These are phyloP conservation scores for Atethmia centrago DNA, from an alignment of 2,888 invertebrate genomes.

Conservation along the genomic window DNA sequence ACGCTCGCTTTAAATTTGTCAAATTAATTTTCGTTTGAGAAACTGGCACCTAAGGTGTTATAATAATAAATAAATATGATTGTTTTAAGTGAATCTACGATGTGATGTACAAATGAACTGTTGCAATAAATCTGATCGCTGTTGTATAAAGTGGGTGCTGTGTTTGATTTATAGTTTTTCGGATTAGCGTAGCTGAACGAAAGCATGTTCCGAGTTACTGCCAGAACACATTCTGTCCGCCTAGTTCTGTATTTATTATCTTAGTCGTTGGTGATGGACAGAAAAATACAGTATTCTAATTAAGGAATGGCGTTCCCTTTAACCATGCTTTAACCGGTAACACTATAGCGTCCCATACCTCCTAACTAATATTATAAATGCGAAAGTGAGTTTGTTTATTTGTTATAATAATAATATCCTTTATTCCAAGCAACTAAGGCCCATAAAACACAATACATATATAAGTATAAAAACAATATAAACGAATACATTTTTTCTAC, in stretches of 20 bases:
- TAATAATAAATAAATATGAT: slow-evolving; percentile 26
- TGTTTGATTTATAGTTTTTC: slow-evolving; percentile 14
- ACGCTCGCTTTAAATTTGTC: no score
- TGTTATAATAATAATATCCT: no score
- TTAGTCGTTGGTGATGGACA: no score
- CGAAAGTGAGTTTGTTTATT: no score
- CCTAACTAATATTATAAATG: no score
- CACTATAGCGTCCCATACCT: no score
- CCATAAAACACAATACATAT: no score
- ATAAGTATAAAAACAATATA: no score
- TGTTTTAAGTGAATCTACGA: slow-evolving; percentile 25
- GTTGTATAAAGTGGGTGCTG: slow-evolving; percentile 37
- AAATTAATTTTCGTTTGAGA: no score
- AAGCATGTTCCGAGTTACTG: not conserved
- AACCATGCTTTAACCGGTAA: not conserved
- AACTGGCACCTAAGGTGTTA: not conserved
- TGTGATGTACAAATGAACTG: slow-evolving; percentile 49
- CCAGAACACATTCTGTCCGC: not conserved
- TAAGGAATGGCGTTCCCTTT: not conserved
- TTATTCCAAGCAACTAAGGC: no score
- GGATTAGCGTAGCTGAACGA: not conserved
- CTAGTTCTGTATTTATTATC: not conserved
- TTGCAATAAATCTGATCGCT: slow-evolving; percentile 57
- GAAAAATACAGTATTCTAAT: not conserved
- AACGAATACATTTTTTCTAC: no score